These are phyloP conservation scores for Xestia rhomboidea DNA, from an alignment of 2,888 invertebrate species.

Conservation along the genomic window DNA sequence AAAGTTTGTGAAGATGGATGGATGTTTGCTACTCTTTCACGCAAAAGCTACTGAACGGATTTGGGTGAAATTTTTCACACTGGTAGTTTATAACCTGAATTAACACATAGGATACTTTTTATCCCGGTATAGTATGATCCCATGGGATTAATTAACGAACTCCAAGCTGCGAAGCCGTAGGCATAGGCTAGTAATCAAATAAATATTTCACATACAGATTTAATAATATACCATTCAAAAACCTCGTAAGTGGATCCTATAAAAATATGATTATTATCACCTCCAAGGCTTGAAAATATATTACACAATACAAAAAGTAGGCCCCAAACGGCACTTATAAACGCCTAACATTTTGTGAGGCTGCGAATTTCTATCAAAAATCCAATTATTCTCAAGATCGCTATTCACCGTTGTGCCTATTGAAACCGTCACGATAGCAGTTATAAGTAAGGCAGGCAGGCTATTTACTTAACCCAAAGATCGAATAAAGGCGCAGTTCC, in stretches of 20 bases:
- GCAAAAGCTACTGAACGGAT: too few species aligned
- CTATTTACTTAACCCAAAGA: conserved; percentile 42
- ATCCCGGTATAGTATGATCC: too few species aligned
- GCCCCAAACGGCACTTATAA: conserved; percentile 24
- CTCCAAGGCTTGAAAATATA: conserved; percentile 20
- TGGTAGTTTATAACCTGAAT: too few species aligned
- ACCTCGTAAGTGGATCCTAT: not conserved
- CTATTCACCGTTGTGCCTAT: conserved; percentile 46
- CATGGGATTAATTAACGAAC: too few species aligned
- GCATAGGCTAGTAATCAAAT: not conserved
- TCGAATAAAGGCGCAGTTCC: conserved; percentile 14
- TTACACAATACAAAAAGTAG: conserved; percentile 23
- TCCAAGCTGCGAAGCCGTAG: too few species aligned
- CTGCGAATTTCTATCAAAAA: conserved; percentile 53
- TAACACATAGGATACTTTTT: too few species aligned
- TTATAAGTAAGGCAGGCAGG: conserved; percentile 22
- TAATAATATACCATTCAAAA: conserved; percentile 1
- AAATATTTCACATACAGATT: not conserved
- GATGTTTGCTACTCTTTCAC: too few species aligned
- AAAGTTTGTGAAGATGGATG: too few species aligned
- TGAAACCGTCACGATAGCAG: conserved; percentile 43
- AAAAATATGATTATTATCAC: conserved; percentile 19
- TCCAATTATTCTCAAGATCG: conserved; percentile 54
- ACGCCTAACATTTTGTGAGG: conserved; percentile 36
- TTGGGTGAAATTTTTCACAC: too few species aligned